Evolutionary conservation across 64 coral and sea anemone genomes (phyloP).

Genomic region (Catalaphyllia jardinei): DNA sequence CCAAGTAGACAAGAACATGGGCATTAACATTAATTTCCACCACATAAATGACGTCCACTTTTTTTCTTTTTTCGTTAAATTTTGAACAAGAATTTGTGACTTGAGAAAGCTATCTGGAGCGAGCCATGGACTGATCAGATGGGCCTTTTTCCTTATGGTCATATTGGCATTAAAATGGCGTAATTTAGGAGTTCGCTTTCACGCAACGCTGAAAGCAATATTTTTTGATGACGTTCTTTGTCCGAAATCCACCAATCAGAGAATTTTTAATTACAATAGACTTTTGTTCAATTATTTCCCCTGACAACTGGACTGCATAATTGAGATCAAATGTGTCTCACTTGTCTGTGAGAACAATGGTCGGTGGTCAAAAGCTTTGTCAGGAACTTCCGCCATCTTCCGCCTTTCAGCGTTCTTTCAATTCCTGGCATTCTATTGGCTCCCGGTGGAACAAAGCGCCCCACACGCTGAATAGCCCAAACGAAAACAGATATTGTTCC

Average conservation of each 20-base stretch:
- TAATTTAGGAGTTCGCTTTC: constrained; percentile 3
- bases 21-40: background rate
- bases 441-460: constrained; percentile 67
- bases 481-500: constrained; percentile 75
- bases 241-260: constrained; percentile 20
- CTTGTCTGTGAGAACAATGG: constrained; percentile 77
- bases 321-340: constrained; percentile 52
- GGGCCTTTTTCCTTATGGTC: background rate
- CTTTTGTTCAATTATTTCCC: constrained; percentile 69
- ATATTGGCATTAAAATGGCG: background rate
- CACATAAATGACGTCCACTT: background rate
- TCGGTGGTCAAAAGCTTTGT: constrained; percentile 68
- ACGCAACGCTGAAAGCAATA: constrained; percentile 7
- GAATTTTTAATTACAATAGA: constrained; percentile 55
- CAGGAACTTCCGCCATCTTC: constrained; percentile 87
- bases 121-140: background rate
- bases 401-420: constrained; percentile 89
- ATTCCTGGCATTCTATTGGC: constrained; percentile 94
- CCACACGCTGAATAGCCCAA: constrained; percentile 67
- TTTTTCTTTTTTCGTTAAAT: background rate
- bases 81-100: background rate
- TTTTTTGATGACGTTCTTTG: constrained; percentile 43
- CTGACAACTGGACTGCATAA: constrained; percentile 46
- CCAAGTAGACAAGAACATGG: constrained; percentile 3
- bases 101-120: background rate